Conservation (phyloP, 2,888 invertebrate genomes). For the Acronicta leporina region DNA sequence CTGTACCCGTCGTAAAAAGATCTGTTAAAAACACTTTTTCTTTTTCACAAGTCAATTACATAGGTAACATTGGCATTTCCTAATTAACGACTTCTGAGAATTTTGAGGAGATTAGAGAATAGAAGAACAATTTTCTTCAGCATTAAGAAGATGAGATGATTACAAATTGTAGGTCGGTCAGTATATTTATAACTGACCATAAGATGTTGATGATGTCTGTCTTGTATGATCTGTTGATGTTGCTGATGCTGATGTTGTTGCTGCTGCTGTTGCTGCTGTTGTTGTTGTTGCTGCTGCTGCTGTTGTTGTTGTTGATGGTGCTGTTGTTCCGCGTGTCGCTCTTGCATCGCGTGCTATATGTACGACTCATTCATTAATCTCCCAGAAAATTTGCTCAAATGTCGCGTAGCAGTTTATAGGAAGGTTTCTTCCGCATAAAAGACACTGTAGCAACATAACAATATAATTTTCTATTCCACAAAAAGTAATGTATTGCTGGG, state of each 20-base stretch:
- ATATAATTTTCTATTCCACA: conserved; percentile 15
- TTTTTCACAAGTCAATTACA: too few species aligned
- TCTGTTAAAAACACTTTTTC: too few species aligned
- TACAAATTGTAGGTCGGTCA: conserved; percentile 11
- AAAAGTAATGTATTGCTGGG: background rate
- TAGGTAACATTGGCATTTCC: too few species aligned
- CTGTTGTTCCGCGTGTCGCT: conserved; percentile 57
- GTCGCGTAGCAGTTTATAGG: conserved; percentile 17
- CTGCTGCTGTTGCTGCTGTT: conserved; percentile 51
- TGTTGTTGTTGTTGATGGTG: conserved; percentile 56
- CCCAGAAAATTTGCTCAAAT: conserved; percentile 2
- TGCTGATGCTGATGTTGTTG: conserved; percentile 57
- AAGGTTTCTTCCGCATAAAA: too few species aligned
- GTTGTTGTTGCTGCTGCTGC: conserved; percentile 21
- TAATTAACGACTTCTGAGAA: too few species aligned
- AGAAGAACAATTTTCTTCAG: too few species aligned
- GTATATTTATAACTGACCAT: conserved; percentile 54
- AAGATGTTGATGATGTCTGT: conserved; percentile 68
- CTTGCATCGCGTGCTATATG: conserved; percentile 58
- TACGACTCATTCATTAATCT: conserved; percentile 47
- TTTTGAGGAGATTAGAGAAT: too few species aligned
- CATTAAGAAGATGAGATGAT: conserved; percentile 8
- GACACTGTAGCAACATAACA: background rate
- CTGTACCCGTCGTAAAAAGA: too few species aligned
- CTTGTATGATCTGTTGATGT: conserved; percentile 67